Percentiles rank a stretch among this genome's conserved stretches.
Conservation (phyloP, 2,113 vertebrate species). For the Tragelaphus scriptus region DNA sequence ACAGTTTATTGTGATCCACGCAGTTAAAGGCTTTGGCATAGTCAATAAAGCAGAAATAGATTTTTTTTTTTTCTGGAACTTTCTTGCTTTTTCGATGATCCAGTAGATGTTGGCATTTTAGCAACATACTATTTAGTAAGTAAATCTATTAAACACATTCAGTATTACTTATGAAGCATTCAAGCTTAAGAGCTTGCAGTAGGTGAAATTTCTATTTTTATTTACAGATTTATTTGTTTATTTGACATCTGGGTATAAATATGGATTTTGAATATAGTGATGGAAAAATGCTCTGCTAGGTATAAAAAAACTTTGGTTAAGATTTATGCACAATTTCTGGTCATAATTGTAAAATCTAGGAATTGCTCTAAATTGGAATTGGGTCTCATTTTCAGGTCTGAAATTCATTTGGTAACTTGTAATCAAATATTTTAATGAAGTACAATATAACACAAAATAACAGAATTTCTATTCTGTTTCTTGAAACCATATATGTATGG, state of each 20-base stretch:
- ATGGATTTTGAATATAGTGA: background rate
- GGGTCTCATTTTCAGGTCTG: background rate
- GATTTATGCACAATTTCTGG: background rate
- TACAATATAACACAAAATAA: background rate
- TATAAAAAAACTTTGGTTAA: background rate
- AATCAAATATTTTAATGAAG: background rate
- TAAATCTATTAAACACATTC: background rate
- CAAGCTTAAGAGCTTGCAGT: background rate
- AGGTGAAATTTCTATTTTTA: background rate
- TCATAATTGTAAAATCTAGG: background rate
- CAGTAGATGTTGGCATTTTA: background rate
- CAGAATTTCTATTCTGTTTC: background rate
- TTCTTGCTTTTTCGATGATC: too few species aligned
- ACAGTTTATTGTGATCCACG: too few species aligned
- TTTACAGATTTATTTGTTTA: background rate
- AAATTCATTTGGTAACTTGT: background rate
- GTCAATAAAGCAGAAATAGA: too few species aligned
- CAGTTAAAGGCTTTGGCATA: too few species aligned
- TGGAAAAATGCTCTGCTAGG: background rate
- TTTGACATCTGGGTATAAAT: background rate
- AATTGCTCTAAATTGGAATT: background rate
- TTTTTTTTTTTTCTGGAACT: too few species aligned
- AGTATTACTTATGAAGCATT: background rate
- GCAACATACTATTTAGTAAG: background rate
- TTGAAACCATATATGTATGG: background rate